Evolutionary conservation across 2,113 vertebrate genomes (phyloP), one percentile per base, ranked within the genome.

Genomic region (Neodontobutis hainanensis): DNA sequence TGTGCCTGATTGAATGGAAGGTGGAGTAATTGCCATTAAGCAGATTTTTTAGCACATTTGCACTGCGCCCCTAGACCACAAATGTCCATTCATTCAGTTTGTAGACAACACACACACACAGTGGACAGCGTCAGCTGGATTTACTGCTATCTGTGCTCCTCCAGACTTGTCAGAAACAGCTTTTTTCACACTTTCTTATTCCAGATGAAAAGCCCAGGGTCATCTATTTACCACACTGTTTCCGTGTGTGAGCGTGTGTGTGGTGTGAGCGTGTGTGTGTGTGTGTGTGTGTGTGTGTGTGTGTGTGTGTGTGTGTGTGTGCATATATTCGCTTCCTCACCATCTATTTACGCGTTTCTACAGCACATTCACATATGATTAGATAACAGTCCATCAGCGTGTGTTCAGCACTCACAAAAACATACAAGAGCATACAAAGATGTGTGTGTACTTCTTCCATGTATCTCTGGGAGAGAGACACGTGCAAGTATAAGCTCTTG

Each of bases 1-100:
- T 83, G 85, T 83, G 88, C 70, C 81, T n/a, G 36, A 44, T 11
- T 87, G 79, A 89, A 88, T 87, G 73, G 78, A 88, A 80, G 88
- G 89, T 70, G 87, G 89, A 65, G 81, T 84, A 83, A 89, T 90
- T 87, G 83, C 79, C 65, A 69, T 83, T 81, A 85, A 85, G 80
- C 70, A 52, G 68, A 75, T 72, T 86, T 87, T 58, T 83, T 68
- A 70, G 66, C 60, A 68, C 50, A 47, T 66, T 62, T 63, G 47
- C 62, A 70, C 74, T 12, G 44, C 36, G 36, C 53, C 73, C 27
- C 19, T 1, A 8, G 77, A 82, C 83, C 86, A 88, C 81, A 82
- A 76, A 74, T 67, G n/a, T 60, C 15, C 35, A 46, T 70, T 75
- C 85, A 77, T 78, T 81, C 84, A 82, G 73, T 75, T 60, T 69